phyloP scores from a whole-genome alignment of 1,140 invertebrate genomes.

The Euwallacea similis region DNA sequence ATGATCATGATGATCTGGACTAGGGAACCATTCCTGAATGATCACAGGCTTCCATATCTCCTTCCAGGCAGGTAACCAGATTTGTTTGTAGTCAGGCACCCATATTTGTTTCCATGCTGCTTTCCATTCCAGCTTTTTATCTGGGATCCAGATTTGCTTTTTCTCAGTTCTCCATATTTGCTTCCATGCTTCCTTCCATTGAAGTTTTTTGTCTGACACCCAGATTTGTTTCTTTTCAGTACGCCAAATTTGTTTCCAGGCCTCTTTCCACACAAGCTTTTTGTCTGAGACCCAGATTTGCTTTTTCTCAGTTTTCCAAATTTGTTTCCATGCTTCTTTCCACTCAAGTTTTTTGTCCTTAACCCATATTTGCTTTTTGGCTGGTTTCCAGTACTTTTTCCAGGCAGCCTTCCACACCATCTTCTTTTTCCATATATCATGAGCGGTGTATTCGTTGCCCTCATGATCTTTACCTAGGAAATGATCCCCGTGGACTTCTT shows the following conservation, averaged over 20 bases:
- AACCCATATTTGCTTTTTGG: constrained; percentile 77
- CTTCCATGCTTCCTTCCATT: constrained; percentile 75
- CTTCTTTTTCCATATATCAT: constrained; percentile 77
- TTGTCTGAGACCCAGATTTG: constrained; percentile 77
- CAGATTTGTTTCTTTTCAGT: constrained; percentile 78
- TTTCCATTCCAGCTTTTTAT: constrained; percentile 68
- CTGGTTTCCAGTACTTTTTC: constrained; percentile 72
- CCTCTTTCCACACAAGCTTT: constrained; percentile 74
- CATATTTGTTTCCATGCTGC: constrained; percentile 70
- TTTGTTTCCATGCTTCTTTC: constrained; percentile 73
- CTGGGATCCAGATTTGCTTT: constrained; percentile 73
- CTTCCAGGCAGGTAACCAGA: constrained; percentile 72
- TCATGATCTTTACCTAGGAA: constrained; percentile 73
- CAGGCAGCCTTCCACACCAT: constrained; percentile 73
- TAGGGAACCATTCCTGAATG: constrained; percentile 70
- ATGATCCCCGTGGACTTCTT: constrained; percentile 71
- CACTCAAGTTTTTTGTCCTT: constrained; percentile 75
- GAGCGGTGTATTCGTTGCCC: constrained; percentile 70
- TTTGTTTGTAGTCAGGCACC: constrained; percentile 73
- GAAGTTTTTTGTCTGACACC: constrained; percentile 74
- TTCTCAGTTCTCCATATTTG: constrained; percentile 77
- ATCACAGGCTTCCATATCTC: constrained; percentile 69
- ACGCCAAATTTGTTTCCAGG: constrained; percentile 77
- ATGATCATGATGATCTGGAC: constrained; percentile 59
- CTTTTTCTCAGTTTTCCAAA: constrained; percentile 75